These are phyloP conservation scores for Zhuqinia jingwanae DNA, from an alignment of 2,888 invertebrate species.

Conservation along the genomic window DNA sequence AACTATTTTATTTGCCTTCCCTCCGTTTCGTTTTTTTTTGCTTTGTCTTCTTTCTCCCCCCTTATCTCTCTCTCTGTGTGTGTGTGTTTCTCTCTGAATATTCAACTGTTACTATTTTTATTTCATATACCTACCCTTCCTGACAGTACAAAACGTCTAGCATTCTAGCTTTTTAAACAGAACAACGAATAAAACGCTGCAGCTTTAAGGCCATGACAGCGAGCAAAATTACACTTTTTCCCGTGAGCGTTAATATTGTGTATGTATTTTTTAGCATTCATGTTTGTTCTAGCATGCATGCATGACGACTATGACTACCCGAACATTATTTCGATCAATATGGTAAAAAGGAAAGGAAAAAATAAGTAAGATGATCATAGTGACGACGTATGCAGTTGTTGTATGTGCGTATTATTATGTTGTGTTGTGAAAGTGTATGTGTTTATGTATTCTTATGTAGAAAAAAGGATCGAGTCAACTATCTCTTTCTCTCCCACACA, in stretches of 20 bases:
- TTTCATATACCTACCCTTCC: too few relatives aligned
- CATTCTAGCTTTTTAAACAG: neutral
- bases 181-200: constrained; percentile 15
- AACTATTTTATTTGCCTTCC: neutral
- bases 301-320: constrained; percentile 1
- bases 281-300: constrained; percentile 30
- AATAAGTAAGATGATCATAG: constrained; percentile 8
- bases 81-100: too few relatives aligned
- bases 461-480: too few relatives aligned
- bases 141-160: neutral
- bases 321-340: constrained; percentile 64
- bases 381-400: too few relatives aligned
- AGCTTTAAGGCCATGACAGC: constrained; percentile 69
- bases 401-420: too few relatives aligned
- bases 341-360: constrained; percentile 37
- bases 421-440: too few relatives aligned
- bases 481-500: too few relatives aligned
- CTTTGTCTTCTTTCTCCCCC: too few relatives aligned
- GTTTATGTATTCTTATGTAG: too few relatives aligned
- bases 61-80: too few relatives aligned
- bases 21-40: constrained; percentile 12
- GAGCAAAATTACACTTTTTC: constrained; percentile 49
- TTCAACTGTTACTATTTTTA: neutral
- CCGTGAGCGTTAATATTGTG: neutral
- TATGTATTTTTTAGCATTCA: neutral